These are phyloP conservation scores for Enteromius fasciolatus DNA, from an alignment of 2,797 vertebrate genomes.

Conservation along the genomic window DNA sequence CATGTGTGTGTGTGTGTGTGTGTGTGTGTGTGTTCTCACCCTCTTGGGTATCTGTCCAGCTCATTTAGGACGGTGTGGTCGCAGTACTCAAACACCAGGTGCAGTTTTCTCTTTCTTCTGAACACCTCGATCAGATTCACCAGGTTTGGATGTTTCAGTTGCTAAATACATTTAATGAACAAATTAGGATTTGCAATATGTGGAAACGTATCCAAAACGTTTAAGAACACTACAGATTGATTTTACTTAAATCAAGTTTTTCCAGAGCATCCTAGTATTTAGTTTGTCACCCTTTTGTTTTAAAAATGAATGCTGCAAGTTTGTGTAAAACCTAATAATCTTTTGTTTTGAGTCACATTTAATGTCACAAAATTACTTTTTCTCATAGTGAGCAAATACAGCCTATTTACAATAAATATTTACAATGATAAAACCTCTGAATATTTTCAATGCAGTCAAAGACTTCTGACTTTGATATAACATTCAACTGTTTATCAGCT, in stretches of 20 bases:
- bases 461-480: not conserved
- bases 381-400: not conserved
- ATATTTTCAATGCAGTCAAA: not conserved
- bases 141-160: slow-evolving; percentile 94
- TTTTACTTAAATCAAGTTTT: not conserved
- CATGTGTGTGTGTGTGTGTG: not conserved
- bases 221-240: not conserved
- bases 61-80: slow-evolving; percentile 94
- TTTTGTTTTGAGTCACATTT: not conserved
- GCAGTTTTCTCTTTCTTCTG: slow-evolving; percentile 88
- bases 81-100: slow-evolving; percentile 96
- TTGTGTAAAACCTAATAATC: not conserved
- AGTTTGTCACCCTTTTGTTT: not conserved
- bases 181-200: not conserved
- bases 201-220: not conserved
- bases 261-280: not conserved
- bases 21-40: slow-evolving; percentile 77
- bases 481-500: slow-evolving; percentile 25
- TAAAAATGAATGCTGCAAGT: not conserved
- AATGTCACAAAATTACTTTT: not conserved
- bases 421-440: not conserved
- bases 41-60: slow-evolving; percentile 86
- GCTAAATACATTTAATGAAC: slow-evolving; percentile 73
- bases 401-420: not conserved
- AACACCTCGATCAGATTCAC: slow-evolving; percentile 96